Evolutionary conservation across 1,140 invertebrate species (phyloP).

Genomic region (Leptoteleia sp.): DNA sequence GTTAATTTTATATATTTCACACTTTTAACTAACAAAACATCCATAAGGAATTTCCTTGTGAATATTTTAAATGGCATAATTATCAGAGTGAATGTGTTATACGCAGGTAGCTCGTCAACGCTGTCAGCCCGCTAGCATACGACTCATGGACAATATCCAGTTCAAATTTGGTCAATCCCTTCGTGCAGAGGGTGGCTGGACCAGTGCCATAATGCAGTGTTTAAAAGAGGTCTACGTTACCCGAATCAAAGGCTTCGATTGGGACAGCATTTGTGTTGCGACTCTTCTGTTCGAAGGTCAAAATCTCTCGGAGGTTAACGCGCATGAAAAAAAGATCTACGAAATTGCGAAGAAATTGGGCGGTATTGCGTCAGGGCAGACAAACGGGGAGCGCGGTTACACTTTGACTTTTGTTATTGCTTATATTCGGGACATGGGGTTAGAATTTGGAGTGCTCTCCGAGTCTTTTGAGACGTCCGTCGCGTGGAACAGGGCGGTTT

Average conservation of each 20-base stretch:
- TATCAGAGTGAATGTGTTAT: too few species aligned
- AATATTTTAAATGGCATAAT: too few species aligned
- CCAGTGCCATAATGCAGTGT: slow-evolving; percentile 87
- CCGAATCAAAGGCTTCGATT: slow-evolving; percentile 93
- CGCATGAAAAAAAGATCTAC: slow-evolving; percentile 91
- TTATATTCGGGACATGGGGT: slow-evolving; percentile 95
- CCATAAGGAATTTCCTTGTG: too few species aligned
- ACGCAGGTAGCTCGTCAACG: slow-evolving; percentile 85
- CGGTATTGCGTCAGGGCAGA: slow-evolving; percentile 93
- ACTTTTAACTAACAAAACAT: background rate
- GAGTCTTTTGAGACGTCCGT: slow-evolving; percentile 99
- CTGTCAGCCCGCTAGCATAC: slow-evolving; percentile 95
- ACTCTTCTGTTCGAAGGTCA: slow-evolving; percentile 96
- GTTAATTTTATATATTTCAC: too few species aligned
- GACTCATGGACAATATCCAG: slow-evolving; percentile 98
- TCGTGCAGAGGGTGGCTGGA: slow-evolving; percentile 88
- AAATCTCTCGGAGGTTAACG: slow-evolving; percentile 85
- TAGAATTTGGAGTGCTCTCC: slow-evolving; percentile 93
- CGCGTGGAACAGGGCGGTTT: slow-evolving; percentile 94
- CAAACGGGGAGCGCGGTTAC: slow-evolving; percentile 97
- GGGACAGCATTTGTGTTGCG: slow-evolving; percentile 91
- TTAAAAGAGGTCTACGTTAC: slow-evolving; percentile 95
- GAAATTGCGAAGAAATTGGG: slow-evolving; percentile 87
- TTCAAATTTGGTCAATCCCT: slow-evolving; percentile 96
- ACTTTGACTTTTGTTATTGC: slow-evolving; percentile 99